Percentiles rank a stretch among this genome's conserved stretches.
These are phyloP conservation scores for Microctenopoma lineatum DNA, from an alignment of 2,797 vertebrate genomes.

Conservation along the genomic window DNA sequence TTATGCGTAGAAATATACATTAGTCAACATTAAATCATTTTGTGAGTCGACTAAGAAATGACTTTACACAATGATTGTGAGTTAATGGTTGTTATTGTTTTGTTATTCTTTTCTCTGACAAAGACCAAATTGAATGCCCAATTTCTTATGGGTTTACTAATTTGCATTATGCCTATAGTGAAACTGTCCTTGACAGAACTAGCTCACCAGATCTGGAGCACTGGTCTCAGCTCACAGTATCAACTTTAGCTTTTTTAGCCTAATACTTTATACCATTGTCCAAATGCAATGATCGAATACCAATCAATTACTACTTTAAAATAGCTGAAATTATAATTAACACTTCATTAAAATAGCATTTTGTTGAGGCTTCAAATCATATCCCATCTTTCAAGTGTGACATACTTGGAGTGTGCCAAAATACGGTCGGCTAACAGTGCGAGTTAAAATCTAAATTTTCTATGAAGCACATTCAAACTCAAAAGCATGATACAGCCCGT, in stretches of 20 bases:
- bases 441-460: background rate
- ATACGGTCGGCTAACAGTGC: no score
- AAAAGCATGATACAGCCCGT: background rate
- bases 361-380: background rate
- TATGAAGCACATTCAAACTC: slow-evolving; percentile 12
- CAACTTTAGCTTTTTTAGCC: slow-evolving; percentile 4
- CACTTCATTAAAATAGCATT: background rate
- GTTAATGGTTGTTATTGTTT: no score
- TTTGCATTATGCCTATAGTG: background rate
- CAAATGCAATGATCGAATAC: background rate
- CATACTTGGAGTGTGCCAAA: background rate
- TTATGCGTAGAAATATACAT: background rate
- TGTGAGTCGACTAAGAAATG: background rate
- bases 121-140: no score
- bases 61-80: no score
- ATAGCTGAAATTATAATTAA: no score
- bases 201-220: slow-evolving; percentile 5
- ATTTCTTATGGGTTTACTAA: background rate
- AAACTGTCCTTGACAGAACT: background rate
- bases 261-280: background rate
- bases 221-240: background rate
- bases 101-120: no score
- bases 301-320: background rate
- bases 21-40: background rate
- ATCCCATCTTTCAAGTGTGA: background rate